Evolutionary conservation across 1,140 invertebrate species (phyloP).

Genomic region (Teleogryllus occipitalis): DNA sequence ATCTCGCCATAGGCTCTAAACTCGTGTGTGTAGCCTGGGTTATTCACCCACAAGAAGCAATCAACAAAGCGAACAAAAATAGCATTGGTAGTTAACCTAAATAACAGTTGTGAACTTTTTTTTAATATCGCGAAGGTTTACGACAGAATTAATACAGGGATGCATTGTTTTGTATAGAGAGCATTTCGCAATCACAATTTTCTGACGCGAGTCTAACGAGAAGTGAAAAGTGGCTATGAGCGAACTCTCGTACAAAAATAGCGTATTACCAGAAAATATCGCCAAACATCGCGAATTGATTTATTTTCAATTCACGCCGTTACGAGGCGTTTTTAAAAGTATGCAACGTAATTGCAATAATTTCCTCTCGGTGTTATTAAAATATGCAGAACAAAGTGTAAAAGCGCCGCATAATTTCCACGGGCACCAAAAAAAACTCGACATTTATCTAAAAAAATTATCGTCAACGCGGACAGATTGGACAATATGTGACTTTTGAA

Average conservation of each 20-base stretch:
- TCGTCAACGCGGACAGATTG: not conserved
- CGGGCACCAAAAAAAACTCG: not conserved
- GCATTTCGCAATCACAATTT: not conserved
- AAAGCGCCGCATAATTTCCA: not conserved
- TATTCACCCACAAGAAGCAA: no score
- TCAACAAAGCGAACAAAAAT: not conserved
- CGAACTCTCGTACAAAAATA: not conserved
- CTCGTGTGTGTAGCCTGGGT: no score
- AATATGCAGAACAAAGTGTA: not conserved
- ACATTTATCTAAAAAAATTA: slow-evolving; percentile 2
- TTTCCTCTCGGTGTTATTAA: not conserved
- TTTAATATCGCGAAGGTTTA: slow-evolving; percentile 1
- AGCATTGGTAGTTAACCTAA: not conserved
- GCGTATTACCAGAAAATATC: not conserved
- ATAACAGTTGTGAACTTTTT: not conserved
- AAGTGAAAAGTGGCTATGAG: not conserved
- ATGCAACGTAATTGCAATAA: slow-evolving; percentile 1
- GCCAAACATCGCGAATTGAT: slow-evolving; percentile 3
- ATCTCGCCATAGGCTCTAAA: no score
- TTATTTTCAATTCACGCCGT: slow-evolving; percentile 1
- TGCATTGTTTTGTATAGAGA: slow-evolving; percentile 1
- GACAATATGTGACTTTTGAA: slow-evolving; percentile 5
- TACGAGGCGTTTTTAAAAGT: not conserved
- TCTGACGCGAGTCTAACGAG: not conserved
- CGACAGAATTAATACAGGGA: not conserved